A percentile compares a stretch with the other conserved stretches of the same genome.
Conservation (phyloP, 2,113 vertebrate genomes). For the Sinocyclocheilus anophthalmus region DNA sequence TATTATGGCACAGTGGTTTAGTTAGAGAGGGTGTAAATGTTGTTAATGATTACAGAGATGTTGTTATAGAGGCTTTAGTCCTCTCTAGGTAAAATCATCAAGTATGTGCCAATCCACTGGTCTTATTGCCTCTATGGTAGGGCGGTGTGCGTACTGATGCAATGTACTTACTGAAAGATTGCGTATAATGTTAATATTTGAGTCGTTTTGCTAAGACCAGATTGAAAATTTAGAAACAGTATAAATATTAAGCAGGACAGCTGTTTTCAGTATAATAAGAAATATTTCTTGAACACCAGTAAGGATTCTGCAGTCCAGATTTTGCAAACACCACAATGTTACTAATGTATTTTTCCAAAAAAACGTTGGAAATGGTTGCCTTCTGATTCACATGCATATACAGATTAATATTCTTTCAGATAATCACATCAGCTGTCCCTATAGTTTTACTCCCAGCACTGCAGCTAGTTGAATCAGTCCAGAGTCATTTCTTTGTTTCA, state of each 20-base stretch:
- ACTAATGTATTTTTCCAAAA: neutral
- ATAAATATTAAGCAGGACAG: too few species aligned
- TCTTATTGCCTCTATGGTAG: neutral
- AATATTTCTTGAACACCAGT: too few species aligned
- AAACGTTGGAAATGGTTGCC: neutral
- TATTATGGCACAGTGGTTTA: too few species aligned
- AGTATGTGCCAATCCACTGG: neutral
- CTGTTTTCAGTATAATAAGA: too few species aligned
- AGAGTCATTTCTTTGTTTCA: neutral
- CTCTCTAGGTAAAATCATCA: slow-evolving; percentile 32
- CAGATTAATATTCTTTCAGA: neutral
- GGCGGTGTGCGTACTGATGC: too few species aligned
- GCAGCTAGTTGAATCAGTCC: neutral
- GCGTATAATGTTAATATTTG: neutral
- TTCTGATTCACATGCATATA: neutral
- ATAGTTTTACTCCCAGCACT: neutral
- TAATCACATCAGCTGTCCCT: neutral
- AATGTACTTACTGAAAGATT: neutral
- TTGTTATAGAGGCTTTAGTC: neutral
- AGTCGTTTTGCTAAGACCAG: neutral
- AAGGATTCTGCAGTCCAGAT: neutral
- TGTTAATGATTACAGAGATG: too few species aligned
- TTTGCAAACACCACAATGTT: neutral
- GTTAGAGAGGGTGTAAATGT: neutral
- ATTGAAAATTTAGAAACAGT: too few species aligned